Evolutionary conservation across 2,888 invertebrate genomes (phyloP).

Genomic region (Pollenia labialis): DNA sequence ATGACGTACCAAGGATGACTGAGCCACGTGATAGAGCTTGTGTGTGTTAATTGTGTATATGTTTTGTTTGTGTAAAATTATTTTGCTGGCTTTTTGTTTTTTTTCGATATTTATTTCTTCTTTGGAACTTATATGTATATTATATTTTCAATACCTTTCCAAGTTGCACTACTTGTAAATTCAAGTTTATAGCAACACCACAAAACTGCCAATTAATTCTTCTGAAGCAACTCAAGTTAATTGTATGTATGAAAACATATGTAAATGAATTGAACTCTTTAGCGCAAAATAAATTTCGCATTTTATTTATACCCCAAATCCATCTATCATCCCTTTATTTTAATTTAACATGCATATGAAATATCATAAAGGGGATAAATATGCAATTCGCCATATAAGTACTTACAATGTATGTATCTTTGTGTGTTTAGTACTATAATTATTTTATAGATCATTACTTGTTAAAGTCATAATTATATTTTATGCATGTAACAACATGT

Average conservation of each 20-base stretch:
- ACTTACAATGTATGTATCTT: not conserved
- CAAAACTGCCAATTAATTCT: no score
- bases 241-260: not conserved
- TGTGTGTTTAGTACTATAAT: conserved; percentile 2
- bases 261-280: not conserved
- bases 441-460: conserved; percentile 63
- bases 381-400: not conserved
- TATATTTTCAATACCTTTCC: no score
- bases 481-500: conserved; percentile 60
- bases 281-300: not conserved
- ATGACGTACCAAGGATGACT: no score
- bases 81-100: no score
- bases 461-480: conserved; percentile 64
- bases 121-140: no score
- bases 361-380: not conserved
- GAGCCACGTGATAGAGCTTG: no score
- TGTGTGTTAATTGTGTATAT: no score
- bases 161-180: no score
- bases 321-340: conserved; percentile 10
- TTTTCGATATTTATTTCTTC: no score
- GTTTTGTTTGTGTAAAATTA: no score
- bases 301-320: not conserved
- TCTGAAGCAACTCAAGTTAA: no score
- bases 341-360: not conserved
- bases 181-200: no score